Base-by-base conservation (phyloP, 2,113 vertebrate genomes). In the Malaclemys terrapin region DNA sequence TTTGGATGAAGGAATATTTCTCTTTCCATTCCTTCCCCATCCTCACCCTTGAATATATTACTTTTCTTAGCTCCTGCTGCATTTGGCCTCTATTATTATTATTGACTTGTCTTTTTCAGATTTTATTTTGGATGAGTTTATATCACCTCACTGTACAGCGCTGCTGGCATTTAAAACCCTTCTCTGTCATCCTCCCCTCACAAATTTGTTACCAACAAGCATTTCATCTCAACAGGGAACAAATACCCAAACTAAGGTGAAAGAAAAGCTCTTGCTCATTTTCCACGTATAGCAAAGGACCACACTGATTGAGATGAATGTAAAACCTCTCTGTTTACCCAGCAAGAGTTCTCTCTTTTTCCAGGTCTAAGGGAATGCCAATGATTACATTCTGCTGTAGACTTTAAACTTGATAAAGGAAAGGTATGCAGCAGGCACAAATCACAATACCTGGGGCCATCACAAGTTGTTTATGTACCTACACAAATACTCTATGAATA, bases 321-420 rank as follows among this genome's bases (percentile, higher is more conserved):
- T 72, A 86, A 72, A 85, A 52, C 27, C 50, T 80, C 42, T 35
- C 78, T 85, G 78, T 19, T 92, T 94, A 95, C 78, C 45, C 72
- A 89, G 65, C 53, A 87, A 93, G 78, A 47, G 1, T 80, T 65
- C 24, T 47, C 59, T 29, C 42, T 65, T 87, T 91, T 92, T 84
- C 81, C 59, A 50, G 10, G 65, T 29, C 57, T 54, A 94, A 17
- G 38, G 45, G 57, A 96, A 93, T 49, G 49, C 38, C 91, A 92
- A 50, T 65, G 84, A 78, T 84, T 96, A 89, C 69, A 53, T 10
- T 84, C 49, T 49, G 29, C 2, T 4, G 10, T 19, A 83, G 57
- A 53, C 75, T 92, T 80, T 89, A 96, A 91, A 78, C 3, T 38
- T 87, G 14, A n/a, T 84, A 84, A 79, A 85, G n/a, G 56, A 80